Conservation (phyloP, 2,113 vertebrate species). For the Salminus brasiliensis region DNA sequence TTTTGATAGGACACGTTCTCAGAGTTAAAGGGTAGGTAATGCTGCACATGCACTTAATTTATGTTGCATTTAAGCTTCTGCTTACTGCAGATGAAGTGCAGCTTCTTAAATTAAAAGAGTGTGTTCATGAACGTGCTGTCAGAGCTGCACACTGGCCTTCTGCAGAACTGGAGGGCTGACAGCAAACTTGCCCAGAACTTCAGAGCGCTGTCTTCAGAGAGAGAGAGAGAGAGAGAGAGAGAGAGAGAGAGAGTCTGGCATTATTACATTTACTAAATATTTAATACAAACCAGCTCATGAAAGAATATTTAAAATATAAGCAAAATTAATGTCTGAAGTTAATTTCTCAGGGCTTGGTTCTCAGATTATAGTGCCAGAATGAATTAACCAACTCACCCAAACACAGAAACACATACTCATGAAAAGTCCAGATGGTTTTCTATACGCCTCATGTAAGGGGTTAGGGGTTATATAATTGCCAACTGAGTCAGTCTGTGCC, state of each 20-base stretch:
- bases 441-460: background rate
- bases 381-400: conserved; percentile 2
- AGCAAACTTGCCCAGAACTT: background rate
- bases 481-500: background rate
- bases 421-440: conserved; percentile 4
- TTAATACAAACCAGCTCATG: background rate
- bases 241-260: no score
- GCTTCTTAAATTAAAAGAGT: background rate
- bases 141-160: background rate
- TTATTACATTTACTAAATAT: background rate
- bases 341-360: background rate
- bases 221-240: no score
- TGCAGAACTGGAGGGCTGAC: background rate
- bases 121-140: background rate
- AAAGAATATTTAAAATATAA: background rate
- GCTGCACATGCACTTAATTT: no score
- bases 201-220: background rate
- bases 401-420: background rate
- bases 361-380: background rate
- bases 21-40: background rate
- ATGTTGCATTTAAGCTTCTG: background rate
- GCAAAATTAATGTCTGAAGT: background rate
- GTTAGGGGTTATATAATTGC: background rate
- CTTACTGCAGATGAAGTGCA: background rate
- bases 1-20: no score